Base-by-base conservation (phyloP, 1,140 invertebrate genomes). In the Liolophura sinensis region DNA sequence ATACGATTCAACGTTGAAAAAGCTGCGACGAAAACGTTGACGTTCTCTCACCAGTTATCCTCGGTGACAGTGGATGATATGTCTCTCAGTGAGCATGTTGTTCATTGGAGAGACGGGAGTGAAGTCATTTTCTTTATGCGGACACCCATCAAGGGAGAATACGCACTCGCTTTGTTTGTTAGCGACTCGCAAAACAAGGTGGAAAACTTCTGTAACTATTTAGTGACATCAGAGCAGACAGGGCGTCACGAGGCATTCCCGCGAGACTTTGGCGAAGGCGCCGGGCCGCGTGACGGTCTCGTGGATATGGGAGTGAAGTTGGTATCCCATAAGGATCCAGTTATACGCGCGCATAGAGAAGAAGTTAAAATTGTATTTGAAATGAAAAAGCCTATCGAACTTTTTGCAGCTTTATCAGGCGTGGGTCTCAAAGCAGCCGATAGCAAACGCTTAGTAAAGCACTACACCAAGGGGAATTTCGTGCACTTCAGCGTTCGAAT, bases 71-170 rank as follows among this genome's bases (percentile, higher is more conserved):
- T 9, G 3, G 31, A 40, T 3, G 31, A 40, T 40, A 9, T 9
- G 3, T 55, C 52, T n/a, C 24, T 72, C 11, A 27, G 63, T n/a
- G 73, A 79, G 48, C 67, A 67, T 16, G 68, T 73, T 5, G 69
- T 79, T n/a, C 73, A 79, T 55, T 56, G 76, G 18, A 65, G 74
- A 16, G 78, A 78, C 67, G 70, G 74, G 62, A 69, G 70, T 46
- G 71, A 75, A 50, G 67, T 79, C 56, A 74, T 79, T 48, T 78
- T 79, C 57, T 73, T 76, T 60, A 69, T 75, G 14, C 72, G 71
- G 49, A 74, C 73, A 14, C 78, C 78, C 4, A 67, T 62, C 20
- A 68, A 68, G 18, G 78, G 76, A 18, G 76, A 79, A 67, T 79
- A 76, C 61, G 69, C 73, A 27, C 60, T 78, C 25, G 67, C 71